Evolutionary conservation across 2,888 invertebrate genomes (phyloP).

Genomic region (Oegoconia quadripuncta): DNA sequence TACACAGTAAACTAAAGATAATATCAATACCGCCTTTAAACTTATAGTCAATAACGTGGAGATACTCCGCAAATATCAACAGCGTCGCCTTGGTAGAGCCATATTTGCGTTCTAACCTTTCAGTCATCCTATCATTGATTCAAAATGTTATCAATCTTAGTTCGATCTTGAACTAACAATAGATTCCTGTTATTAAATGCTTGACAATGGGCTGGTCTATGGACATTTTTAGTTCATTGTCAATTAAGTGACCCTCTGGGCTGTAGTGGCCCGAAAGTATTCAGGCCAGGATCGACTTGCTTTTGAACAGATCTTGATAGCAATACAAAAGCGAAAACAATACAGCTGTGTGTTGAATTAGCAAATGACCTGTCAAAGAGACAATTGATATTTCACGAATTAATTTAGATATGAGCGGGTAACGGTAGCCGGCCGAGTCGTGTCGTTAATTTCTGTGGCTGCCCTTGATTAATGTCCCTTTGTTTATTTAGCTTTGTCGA

Average conservation of each 20-base stretch:
- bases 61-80: conserved; percentile 30
- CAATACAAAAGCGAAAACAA: conserved; percentile 27
- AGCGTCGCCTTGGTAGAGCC: conserved; percentile 45
- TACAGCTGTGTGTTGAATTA: conserved; percentile 34
- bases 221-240: conserved; percentile 71
- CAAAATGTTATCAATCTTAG: conserved; percentile 33
- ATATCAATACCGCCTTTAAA: no score
- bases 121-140: conserved; percentile 22
- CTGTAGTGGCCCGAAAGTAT: conserved; percentile 40
- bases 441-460: conserved; percentile 45
- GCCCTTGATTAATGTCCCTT: conserved; percentile 44
- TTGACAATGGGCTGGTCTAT: conserved; percentile 37
- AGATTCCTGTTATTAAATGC: conserved; percentile 22
- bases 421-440: conserved; percentile 42
- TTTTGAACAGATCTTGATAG: conserved; percentile 41
- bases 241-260: conserved; percentile 51
- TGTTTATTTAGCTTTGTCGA: conserved; percentile 22
- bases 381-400: conserved; percentile 55
- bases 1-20: no score
- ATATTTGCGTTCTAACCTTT: conserved; percentile 36
- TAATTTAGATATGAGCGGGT: conserved; percentile 40
- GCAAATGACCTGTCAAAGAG: conserved; percentile 61
- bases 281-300: conserved; percentile 39
- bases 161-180: conserved; percentile 27
- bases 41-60: no score